phyloP scores from a whole-genome alignment of 2,888 invertebrate species.

The Ormyrus thymus region DNA sequence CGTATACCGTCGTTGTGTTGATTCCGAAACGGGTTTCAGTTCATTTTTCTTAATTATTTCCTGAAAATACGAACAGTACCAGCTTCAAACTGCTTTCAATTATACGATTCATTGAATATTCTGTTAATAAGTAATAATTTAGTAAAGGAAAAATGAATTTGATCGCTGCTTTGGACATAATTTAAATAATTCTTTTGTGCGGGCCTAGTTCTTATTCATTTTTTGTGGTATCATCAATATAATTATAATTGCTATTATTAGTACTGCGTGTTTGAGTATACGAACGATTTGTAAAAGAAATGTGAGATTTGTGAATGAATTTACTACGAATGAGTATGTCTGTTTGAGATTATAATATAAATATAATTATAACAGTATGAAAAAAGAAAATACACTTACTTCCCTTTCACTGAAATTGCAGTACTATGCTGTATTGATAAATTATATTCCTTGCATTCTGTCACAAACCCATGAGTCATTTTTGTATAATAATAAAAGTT shows the following conservation, averaged over 20 bases:
- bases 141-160: conserved; percentile 36
- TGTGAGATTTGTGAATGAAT: conserved; percentile 46
- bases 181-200: conserved; percentile 51
- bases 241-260: conserved; percentile 59
- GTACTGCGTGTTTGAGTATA: conserved; percentile 59
- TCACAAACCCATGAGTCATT: conserved; percentile 2
- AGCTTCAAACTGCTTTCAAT: conserved; percentile 6
- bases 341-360: conserved; percentile 55
- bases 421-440: conserved; percentile 59
- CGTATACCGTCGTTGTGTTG: conserved; percentile 49
- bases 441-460: conserved; percentile 37
- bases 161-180: conserved; percentile 46
- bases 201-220: conserved; percentile 67
- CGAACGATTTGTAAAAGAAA: conserved; percentile 57
- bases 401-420: conserved; percentile 64
- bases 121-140: conserved; percentile 33
- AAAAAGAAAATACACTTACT: conserved; percentile 39
- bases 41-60: conserved; percentile 36
- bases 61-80: not conserved
- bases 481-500: conserved; percentile 16
- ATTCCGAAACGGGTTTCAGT: conserved; percentile 48
- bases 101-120: conserved; percentile 25
- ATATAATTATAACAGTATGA: conserved; percentile 50
- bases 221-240: conserved; percentile 59
- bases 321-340: conserved; percentile 47